Evolutionary conservation across 2,797 vertebrate genomes (phyloP), one percentile per base, ranked within the genome.

Genomic region (Diceros bicornis): DNA sequence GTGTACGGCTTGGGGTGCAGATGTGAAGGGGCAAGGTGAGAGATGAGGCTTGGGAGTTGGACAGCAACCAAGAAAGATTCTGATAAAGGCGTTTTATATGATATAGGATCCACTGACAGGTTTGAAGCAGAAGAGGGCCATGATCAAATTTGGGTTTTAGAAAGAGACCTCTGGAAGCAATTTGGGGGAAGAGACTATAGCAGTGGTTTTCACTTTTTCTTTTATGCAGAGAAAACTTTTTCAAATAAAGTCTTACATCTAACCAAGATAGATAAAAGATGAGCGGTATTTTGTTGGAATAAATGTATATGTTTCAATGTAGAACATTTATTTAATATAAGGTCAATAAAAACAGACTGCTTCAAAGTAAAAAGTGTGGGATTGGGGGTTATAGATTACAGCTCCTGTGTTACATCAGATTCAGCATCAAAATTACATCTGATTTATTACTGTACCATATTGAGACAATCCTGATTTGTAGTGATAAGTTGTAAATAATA

Each of bases 61-160:
- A 57, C 17, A 87, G 25, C 29, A 95, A 16, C 61, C 62, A 75
- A 47, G 13, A 95, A 93, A 8, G 7, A 18, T 93, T 91, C 34
- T 87, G 41, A 52, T 64, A 57, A 47, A 92, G 68, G 37, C 21
- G 2, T 55, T 91, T 37, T 72, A 55, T 86, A 41, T 82, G 44
- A 13, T 57, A 20, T 57, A 82, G 34, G 61, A 79, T 89, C 21
- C 47, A 66, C 25, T 83, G 37, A 86, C 16, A 85, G 55, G 44
- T 71, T 89, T 96, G 89, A 96, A 96, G 23, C 52, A 96, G 69
- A 89, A 93, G 27, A 93, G 37, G 4, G 20, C 55, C 57, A 47
- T 86, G 72, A 88, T 92, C 37, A 95, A 86, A 79, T 84, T 71
- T 77, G 11, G 14, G 21, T 88, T 96, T 95, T 85, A 94, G 25